Base-by-base conservation (phyloP, 2,113 vertebrate species). In the Nerophis lumbriciformis region DNA sequence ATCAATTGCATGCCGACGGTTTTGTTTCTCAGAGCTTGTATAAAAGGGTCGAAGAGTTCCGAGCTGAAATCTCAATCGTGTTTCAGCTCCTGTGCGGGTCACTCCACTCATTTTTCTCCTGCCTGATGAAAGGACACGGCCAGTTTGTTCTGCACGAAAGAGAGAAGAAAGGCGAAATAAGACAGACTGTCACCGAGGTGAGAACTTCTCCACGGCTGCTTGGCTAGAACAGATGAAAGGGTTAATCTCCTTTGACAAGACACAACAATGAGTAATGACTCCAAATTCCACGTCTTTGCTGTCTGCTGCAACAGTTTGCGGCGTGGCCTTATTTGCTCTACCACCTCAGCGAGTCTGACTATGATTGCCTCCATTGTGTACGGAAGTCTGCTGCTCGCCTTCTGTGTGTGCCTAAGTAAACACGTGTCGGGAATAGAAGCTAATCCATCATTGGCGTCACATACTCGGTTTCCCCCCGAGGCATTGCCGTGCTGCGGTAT, bases 221-320 rank as follows among this genome's bases (percentile, higher is more conserved):
- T 49, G 61, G 65, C 58, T 61, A 21, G 39, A 75, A 76, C 53
- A 71, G 76, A 84, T 76, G 81, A 87, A 81, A 73, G 80, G 80
- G 82, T 84, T 83, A 76, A 85, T 79, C 38, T 72, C 53, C 55
- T 71, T 68, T 77, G 85, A 80, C 82, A 73, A 71, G 69, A 66
- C 57, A 62, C 75, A 77, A 80, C 78, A 83, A 65, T 76, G 80
- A 81, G 63, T 76, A 73, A 84, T 76, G 75, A 72, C 68, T 64
- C 49, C 38, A 21, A 51, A 64, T 59, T 55, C 60, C 72, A 11
- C 66, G 48, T 65, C 53, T 57, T 72, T 37, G 28, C 6, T 13
- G 51, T 5, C 42, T 54, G 59, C 64, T 5, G 13, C 58, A 53
- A 63, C 72, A 49, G 47, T 59, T 37, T 66, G 53, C 56, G 69